phyloP scores from a whole-genome alignment of 2,113 vertebrate species.

The Harpagus bidentatus region DNA sequence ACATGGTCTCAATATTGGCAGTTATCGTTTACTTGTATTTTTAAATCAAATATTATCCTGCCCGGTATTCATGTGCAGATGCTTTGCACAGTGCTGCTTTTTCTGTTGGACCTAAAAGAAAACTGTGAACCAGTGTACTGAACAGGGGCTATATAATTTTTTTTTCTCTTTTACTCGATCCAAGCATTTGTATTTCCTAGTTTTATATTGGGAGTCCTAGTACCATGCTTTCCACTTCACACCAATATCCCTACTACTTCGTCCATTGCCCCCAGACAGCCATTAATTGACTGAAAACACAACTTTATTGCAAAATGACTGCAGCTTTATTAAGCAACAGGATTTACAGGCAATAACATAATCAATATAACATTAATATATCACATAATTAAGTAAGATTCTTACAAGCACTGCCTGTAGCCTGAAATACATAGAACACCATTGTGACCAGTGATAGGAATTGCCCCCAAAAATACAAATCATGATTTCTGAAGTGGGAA shows the following conservation, averaged over 20 bases:
- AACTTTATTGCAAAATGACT: slow-evolving; percentile 70
- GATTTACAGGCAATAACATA: slow-evolving; percentile 75
- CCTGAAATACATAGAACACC: slow-evolving; percentile 51
- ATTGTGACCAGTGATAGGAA: slow-evolving; percentile 19
- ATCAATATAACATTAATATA: slow-evolving; percentile 77
- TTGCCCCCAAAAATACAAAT: not conserved
- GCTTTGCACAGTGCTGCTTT: slow-evolving; percentile 36
- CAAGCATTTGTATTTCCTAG: slow-evolving; percentile 7
- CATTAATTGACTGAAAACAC: slow-evolving; percentile 69
- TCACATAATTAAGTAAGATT: slow-evolving; percentile 71
- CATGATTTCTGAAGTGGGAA: not conserved
- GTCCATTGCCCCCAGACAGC: slow-evolving; percentile 49
- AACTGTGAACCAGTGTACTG: slow-evolving; percentile 31
- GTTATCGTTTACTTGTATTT: slow-evolving; percentile 75
- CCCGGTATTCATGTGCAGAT: slow-evolving; percentile 52
- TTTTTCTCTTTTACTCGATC: slow-evolving; percentile 18
- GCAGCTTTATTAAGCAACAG: slow-evolving; percentile 74
- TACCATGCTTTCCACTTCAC: not conserved
- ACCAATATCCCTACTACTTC: not conserved
- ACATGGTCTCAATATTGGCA: slow-evolving; percentile 82
- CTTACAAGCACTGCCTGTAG: slow-evolving; percentile 63
- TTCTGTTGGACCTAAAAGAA: slow-evolving; percentile 18
- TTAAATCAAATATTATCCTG: slow-evolving; percentile 66
- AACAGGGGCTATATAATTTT: slow-evolving; percentile 37
- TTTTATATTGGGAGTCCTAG: slow-evolving; percentile 10